Evolutionary conservation across 1,140 invertebrate species (phyloP).

Genomic region (Trichomalopsis sarcophagae): DNA sequence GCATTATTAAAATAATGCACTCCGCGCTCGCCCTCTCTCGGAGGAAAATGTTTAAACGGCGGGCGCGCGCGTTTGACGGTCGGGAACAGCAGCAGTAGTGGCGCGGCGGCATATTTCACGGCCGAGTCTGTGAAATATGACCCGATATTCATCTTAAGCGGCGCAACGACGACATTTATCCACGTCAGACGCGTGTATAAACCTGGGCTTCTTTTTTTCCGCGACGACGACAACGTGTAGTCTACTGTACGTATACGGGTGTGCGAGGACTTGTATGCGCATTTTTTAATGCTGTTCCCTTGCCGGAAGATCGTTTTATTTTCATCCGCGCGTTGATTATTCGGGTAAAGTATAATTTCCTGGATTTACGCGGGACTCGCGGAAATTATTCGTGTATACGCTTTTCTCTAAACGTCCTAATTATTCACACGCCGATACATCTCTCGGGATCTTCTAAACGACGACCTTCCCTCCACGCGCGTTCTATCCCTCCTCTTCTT

Average conservation of each 20-base stretch:
- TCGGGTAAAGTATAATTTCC: not conserved
- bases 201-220: not conserved
- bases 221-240: too few relatives aligned
- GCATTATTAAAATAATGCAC: conserved; percentile 66
- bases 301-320: not conserved
- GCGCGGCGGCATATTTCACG: conserved; percentile 56
- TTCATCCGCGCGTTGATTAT: not conserved
- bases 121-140: conserved; percentile 56
- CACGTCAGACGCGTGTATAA: conserved; percentile 47
- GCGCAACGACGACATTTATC: conserved; percentile 60
- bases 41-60: conserved; percentile 57
- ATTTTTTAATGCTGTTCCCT: not conserved
- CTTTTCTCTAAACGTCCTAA: not conserved
- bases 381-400: not conserved
- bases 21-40: conserved; percentile 5
- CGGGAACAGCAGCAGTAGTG: not conserved
- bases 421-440: not conserved
- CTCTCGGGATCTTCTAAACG: not conserved
- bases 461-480: conserved; percentile 14
- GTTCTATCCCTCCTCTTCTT: conserved; percentile 13
- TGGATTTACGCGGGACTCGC: not conserved
- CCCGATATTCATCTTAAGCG: conserved; percentile 62
- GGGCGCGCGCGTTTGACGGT: conserved; percentile 53
- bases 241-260: not conserved
- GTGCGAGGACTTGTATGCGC: not conserved